Conservation (phyloP, 2,797 vertebrate species). For the Rhodeus uyekii region DNA sequence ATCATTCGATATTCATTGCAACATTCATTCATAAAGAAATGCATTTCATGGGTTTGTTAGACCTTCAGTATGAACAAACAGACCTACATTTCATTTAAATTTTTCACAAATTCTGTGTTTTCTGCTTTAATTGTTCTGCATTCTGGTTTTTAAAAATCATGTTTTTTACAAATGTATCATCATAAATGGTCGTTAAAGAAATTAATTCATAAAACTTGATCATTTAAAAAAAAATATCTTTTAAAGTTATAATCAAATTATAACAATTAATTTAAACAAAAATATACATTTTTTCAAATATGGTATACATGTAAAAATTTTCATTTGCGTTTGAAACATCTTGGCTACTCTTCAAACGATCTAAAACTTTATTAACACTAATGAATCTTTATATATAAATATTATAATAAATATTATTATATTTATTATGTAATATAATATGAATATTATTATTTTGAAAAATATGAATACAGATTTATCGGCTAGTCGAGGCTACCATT, state of each 20-base stretch:
- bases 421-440: too few species aligned
- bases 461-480: too few species aligned
- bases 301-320: background rate
- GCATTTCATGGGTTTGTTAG: background rate
- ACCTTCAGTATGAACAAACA: background rate
- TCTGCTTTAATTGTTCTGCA: background rate
- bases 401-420: too few species aligned
- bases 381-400: too few species aligned
- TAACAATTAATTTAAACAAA: too few species aligned
- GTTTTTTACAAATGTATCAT: background rate
- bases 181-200: background rate
- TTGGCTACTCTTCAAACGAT: too few species aligned
- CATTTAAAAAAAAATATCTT: background rate
- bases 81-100: background rate
- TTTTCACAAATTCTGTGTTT: background rate
- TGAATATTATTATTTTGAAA: too few species aligned
- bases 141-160: background rate
- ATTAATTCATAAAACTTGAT: background rate
- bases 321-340: background rate
- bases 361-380: too few species aligned
- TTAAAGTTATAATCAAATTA: background rate
- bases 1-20: background rate
- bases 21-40: background rate
- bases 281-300: background rate
- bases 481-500: too few species aligned